Conservation (phyloP, 2,113 vertebrate species). For the Dendrocopos noguchii region DNA sequence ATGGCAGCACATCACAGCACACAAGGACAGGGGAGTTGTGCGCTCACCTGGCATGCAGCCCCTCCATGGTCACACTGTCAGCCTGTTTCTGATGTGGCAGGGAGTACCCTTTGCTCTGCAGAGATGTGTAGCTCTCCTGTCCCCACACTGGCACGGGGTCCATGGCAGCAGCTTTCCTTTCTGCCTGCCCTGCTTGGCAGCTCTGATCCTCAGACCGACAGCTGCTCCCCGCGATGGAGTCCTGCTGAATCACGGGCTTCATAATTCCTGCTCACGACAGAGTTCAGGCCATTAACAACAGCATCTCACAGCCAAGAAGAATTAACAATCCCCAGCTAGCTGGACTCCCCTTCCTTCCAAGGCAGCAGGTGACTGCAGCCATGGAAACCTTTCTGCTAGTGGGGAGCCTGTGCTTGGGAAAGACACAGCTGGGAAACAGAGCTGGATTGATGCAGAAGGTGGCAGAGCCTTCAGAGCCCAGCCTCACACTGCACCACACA, state of each 20-base stretch:
- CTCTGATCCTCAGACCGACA: constrained; percentile 88
- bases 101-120: constrained; percentile 87
- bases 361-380: not conserved
- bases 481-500: not conserved
- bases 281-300: constrained; percentile 18
- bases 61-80: constrained; percentile 77
- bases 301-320: not conserved
- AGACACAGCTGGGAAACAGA: not conserved
- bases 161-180: constrained; percentile 83
- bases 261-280: constrained; percentile 81
- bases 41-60: constrained; percentile 83
- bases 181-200: constrained; percentile 83
- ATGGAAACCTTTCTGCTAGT: constrained; percentile 2
- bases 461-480: not conserved
- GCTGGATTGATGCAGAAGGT: not conserved
- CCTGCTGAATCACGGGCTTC: constrained; percentile 90
- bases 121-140: constrained; percentile 86
- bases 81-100: constrained; percentile 87
- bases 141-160: constrained; percentile 89
- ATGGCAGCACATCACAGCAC: not conserved
- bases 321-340: not conserved
- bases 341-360: not conserved
- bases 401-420: not conserved
- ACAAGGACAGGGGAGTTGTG: not conserved
- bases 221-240: constrained; percentile 83